phyloP scores from a whole-genome alignment of 2,113 vertebrate genomes.

The Ophthalmolycus amberensis region DNA sequence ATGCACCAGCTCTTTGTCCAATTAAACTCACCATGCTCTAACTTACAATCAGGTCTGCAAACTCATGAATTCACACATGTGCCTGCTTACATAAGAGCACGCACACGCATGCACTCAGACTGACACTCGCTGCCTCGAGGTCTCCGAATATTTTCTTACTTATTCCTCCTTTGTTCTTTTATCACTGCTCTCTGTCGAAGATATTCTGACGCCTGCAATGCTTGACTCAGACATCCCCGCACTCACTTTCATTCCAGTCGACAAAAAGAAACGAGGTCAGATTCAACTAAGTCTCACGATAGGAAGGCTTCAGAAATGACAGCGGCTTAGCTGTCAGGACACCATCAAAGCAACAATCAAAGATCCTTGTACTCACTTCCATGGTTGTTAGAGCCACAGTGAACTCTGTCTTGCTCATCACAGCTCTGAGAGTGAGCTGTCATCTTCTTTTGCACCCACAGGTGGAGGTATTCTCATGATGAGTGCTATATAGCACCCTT shows the following conservation, averaged over 20 bases:
- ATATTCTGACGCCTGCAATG: constrained; percentile 55
- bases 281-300: constrained; percentile 46
- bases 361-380: constrained; percentile 39
- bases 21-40: constrained; percentile 58
- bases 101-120: constrained; percentile 24
- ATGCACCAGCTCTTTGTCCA: constrained; percentile 59
- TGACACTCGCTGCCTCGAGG: constrained; percentile 28
- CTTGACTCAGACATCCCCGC: constrained; percentile 52
- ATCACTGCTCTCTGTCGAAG: constrained; percentile 50
- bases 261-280: constrained; percentile 70
- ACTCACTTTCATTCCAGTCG: constrained; percentile 48
- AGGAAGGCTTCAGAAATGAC: constrained; percentile 47
- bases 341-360: constrained; percentile 50
- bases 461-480: constrained; percentile 73
- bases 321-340: constrained; percentile 32
- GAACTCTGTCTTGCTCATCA: constrained; percentile 29
- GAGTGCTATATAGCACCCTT: neutral
- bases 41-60: constrained; percentile 47
- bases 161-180: constrained; percentile 60
- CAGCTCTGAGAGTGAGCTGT: constrained; percentile 45
- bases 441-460: constrained; percentile 72
- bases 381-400: constrained; percentile 4
- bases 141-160: constrained; percentile 40
- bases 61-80: constrained; percentile 54
- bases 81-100: neutral